Conservation (phyloP, 2,797 vertebrate species). For the Macroramphosus scolopax region DNA sequence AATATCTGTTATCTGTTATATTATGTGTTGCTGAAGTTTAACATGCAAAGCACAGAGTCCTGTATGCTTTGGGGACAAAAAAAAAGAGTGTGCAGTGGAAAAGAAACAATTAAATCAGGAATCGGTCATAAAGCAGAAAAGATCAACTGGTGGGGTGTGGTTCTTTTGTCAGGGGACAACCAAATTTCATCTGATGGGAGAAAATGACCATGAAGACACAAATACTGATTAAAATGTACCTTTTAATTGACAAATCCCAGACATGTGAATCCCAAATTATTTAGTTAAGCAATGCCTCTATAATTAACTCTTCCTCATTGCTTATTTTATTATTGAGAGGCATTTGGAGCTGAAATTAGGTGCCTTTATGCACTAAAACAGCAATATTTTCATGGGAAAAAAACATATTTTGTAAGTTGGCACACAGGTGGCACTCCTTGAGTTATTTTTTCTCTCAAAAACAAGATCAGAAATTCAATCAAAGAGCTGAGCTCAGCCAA, state of each 20-base stretch:
- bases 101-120: conserved; percentile 40
- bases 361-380: conserved; percentile 12
- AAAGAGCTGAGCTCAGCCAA: conserved; percentile 70
- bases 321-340: conserved; percentile 8
- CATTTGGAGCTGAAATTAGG: background rate
- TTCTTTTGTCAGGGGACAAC: conserved; percentile 34
- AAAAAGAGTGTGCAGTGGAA: conserved; percentile 1
- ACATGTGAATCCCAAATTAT: too few relatives aligned
- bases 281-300: too few relatives aligned
- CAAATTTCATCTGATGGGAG: conserved; percentile 4
- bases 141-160: conserved; percentile 59
- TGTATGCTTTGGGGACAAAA: too few relatives aligned
- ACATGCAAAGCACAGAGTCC: too few relatives aligned
- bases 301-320: too few relatives aligned
- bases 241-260: conserved; percentile 14
- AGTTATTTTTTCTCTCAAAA: conserved; percentile 65
- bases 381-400: conserved; percentile 18
- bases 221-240: background rate
- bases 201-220: background rate
- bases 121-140: conserved; percentile 40
- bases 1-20: too few relatives aligned
- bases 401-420: conserved; percentile 52
- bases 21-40: too few relatives aligned
- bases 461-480: conserved; percentile 76
- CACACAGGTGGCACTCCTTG: conserved; percentile 71